Percentiles rank a stretch among this genome's conserved stretches.
phyloP scores from a whole-genome alignment of 2,888 invertebrate species.

The Tanypteryx hageni region DNA sequence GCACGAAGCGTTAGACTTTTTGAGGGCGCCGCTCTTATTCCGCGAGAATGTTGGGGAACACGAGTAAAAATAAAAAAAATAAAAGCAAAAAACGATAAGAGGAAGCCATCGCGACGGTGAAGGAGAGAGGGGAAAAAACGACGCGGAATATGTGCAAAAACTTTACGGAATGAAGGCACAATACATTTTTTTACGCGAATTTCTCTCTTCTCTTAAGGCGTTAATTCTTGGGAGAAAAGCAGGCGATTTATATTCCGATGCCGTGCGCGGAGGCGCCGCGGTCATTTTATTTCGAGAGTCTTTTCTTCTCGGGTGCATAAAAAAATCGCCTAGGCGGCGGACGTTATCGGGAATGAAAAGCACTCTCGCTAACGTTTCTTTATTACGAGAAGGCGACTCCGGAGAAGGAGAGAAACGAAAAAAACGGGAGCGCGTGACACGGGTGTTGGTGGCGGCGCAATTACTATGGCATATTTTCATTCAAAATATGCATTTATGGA shows the following conservation, averaged over 20 bases:
- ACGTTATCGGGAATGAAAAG: not conserved
- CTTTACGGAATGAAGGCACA: not conserved
- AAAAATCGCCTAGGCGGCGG: not conserved
- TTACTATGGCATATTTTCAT: too few species aligned
- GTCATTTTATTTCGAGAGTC: not conserved
- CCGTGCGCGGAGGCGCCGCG: not conserved
- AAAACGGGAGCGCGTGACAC: not conserved
- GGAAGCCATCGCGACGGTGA: not conserved
- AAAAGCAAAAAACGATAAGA: not conserved
- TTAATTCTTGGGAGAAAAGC: not conserved
- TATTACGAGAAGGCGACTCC: not conserved
- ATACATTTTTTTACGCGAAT: not conserved
- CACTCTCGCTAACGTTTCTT: not conserved
- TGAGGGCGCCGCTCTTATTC: not conserved
- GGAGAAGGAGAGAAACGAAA: not conserved
- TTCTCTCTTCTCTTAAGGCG: not conserved
- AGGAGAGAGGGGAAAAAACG: not conserved
- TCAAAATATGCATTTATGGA: too few species aligned
- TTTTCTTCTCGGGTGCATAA: not conserved
- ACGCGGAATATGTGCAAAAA: slow-evolving; percentile 1
- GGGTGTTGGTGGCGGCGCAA: too few species aligned
- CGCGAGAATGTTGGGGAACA: too few species aligned
- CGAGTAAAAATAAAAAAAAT: too few species aligned
- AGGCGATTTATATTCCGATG: slow-evolving; percentile 3
- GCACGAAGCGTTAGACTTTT: not conserved